Percentiles rank a stretch among this genome's conserved stretches.
phyloP scores from a whole-genome alignment of 2,888 invertebrate species.

The Hirtodrosophila histrioides region DNA sequence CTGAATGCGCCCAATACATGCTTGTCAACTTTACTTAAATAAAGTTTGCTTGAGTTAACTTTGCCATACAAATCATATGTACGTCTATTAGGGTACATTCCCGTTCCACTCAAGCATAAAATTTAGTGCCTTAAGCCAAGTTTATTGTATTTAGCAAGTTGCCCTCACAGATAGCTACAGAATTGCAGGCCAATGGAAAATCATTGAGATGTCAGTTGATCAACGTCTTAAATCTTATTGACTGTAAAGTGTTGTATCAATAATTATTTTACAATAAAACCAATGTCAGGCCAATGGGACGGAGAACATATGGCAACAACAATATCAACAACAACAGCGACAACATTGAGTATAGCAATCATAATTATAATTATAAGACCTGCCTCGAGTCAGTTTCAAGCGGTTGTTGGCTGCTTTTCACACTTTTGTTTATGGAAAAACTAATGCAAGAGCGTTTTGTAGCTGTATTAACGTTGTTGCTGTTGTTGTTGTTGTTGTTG shows the following conservation, averaged over 20 bases:
- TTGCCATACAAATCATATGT: no score
- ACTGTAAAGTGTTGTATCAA: slow-evolving; percentile 64
- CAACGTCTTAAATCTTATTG: slow-evolving; percentile 54
- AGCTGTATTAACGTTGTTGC: slow-evolving; percentile 22
- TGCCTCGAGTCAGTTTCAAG: slow-evolving; percentile 53
- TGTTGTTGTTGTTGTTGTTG: no score
- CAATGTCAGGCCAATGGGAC: slow-evolving; percentile 62
- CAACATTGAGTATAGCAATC: slow-evolving; percentile 55
- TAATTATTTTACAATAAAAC: slow-evolving; percentile 71
- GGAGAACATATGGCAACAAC: slow-evolving; percentile 5
- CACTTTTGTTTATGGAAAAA: slow-evolving; percentile 58
- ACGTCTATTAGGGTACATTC: slow-evolving; percentile 3
- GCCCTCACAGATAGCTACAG: slow-evolving; percentile 11
- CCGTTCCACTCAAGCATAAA: not conserved
- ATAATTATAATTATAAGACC: slow-evolving; percentile 74
- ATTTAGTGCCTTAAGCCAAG: not conserved
- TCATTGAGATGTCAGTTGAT: slow-evolving; percentile 69
- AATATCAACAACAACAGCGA: slow-evolving; percentile 33
- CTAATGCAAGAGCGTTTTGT: slow-evolving; percentile 45
- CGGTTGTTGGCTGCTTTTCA: slow-evolving; percentile 51
- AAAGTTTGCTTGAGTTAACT: no score
- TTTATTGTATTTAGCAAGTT: slow-evolving; percentile 7
- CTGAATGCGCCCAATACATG: no score
- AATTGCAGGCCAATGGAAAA: slow-evolving; percentile 49
- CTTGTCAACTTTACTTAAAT: no score